Evolutionary conservation across 2,888 invertebrate genomes (phyloP).

Genomic region (Dromius quadrimaculatus): DNA sequence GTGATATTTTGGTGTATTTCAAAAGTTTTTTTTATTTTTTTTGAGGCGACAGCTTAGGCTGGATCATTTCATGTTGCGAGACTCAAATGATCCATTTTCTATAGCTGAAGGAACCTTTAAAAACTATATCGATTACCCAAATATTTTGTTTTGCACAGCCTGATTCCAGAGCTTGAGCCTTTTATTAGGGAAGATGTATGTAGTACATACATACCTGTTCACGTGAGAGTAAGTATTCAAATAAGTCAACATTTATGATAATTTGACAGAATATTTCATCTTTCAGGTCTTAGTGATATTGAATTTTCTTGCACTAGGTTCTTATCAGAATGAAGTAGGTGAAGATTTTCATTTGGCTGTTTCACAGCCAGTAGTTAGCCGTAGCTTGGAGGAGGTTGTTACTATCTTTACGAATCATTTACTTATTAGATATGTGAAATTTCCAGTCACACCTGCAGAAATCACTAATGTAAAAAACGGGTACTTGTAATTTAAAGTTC

Average conservation of each 20-base stretch:
- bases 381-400: conserved; percentile 2
- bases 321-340: conserved; percentile 37
- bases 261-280: background rate
- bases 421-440: conserved; percentile 22
- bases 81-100: background rate
- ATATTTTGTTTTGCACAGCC: background rate
- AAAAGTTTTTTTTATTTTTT: background rate
- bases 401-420: conserved; percentile 35
- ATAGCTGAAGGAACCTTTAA: background rate
- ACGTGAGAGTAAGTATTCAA: conserved; percentile 1
- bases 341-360: conserved; percentile 35
- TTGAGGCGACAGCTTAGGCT: background rate
- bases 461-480: background rate
- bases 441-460: conserved; percentile 2
- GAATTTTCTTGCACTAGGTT: conserved; percentile 1
- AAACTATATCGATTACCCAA: conserved; percentile 1
- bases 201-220: background rate
- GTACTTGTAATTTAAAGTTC: background rate
- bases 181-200: background rate
- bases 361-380: conserved; percentile 28
- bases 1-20: background rate
- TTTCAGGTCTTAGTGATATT: background rate
- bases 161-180: background rate
- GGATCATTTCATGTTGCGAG: background rate
- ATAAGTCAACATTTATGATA: background rate